A percentile compares a stretch with the other conserved stretches of the same genome.
phyloP scores from a whole-genome alignment of 2,888 invertebrate genomes.

The Hipparchia semele region DNA sequence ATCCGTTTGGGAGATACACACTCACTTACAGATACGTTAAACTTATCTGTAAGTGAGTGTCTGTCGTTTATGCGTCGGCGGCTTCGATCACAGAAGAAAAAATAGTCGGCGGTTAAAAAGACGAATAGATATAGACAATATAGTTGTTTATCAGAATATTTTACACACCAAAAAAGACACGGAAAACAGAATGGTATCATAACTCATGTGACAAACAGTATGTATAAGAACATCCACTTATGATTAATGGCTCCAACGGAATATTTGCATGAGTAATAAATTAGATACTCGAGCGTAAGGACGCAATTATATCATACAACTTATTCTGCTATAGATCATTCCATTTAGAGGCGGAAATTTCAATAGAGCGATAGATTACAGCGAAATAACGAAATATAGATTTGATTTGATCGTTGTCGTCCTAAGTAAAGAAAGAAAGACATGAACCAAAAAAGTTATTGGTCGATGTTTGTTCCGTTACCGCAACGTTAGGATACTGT shows the following conservation, averaged over 20 bases:
- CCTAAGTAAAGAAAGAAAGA: no score
- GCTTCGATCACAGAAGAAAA: no score
- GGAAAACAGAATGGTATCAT: conserved; percentile 1
- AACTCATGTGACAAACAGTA: conserved; percentile 14
- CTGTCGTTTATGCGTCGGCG: no score
- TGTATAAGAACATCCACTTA: conserved; percentile 1
- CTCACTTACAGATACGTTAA: no score
- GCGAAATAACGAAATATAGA: neutral
- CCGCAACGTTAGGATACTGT: no score
- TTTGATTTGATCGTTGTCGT: neutral
- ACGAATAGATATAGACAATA: no score
- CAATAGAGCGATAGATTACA: neutral
- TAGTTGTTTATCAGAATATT: neutral
- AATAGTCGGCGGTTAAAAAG: no score
- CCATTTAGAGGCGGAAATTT: neutral
- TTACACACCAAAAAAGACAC: conserved; percentile 1
- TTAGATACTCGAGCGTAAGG: conserved; percentile 25
- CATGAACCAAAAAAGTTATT: neutral
- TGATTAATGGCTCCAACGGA: conserved; percentile 32
- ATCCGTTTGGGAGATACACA: no score
- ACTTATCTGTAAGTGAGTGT: no score
- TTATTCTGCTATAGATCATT: conserved; percentile 4
- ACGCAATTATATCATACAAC: conserved; percentile 25
- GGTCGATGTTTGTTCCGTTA: no score
- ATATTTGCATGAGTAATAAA: conserved; percentile 35